Percentiles rank a stretch among this genome's conserved stretches.
These are phyloP conservation scores for Holcopasites calliopsidis DNA, from an alignment of 1,140 invertebrate species.

Conservation along the genomic window DNA sequence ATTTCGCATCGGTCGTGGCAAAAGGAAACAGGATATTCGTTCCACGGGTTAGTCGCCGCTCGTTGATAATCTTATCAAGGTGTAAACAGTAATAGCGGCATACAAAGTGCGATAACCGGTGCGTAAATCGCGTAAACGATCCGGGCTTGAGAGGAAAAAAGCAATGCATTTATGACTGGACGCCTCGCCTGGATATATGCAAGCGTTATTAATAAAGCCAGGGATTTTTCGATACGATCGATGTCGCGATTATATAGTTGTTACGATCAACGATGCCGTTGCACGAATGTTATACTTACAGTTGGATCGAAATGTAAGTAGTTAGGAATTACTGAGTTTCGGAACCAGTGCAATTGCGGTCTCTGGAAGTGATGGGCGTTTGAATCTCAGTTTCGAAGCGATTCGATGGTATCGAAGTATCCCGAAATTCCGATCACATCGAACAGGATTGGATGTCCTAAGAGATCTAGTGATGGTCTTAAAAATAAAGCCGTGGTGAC, in stretches of 20 bases:
- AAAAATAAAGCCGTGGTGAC: too few species aligned
- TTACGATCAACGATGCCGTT: conserved; percentile 11
- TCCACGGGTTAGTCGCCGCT: not conserved
- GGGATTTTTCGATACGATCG: conserved; percentile 13
- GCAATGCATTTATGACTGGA: not conserved
- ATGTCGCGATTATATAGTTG: conserved; percentile 7
- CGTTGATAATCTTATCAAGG: conserved; percentile 27
- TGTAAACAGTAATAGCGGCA: conserved; percentile 25
- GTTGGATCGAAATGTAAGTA: not conserved
- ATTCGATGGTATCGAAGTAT: too few species aligned
- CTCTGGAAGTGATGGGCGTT: too few species aligned
- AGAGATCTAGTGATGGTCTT: too few species aligned
- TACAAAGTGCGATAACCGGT: conserved; percentile 11
- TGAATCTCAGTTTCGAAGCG: too few species aligned
- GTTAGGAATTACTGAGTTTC: not conserved
- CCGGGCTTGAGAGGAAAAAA: not conserved
- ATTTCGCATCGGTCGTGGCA: not conserved
- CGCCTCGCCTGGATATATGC: too few species aligned
- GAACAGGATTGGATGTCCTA: too few species aligned
- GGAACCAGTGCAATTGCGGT: conserved; percentile 44
- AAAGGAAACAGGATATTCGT: conserved; percentile 34
- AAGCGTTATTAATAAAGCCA: conserved; percentile 15
- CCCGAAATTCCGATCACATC: too few species aligned
- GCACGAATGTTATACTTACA: too few species aligned
- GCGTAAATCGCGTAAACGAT: conserved; percentile 31